Base-by-base conservation (phyloP, 2,797 vertebrate genomes). In the Intellagama lesueurii region DNA sequence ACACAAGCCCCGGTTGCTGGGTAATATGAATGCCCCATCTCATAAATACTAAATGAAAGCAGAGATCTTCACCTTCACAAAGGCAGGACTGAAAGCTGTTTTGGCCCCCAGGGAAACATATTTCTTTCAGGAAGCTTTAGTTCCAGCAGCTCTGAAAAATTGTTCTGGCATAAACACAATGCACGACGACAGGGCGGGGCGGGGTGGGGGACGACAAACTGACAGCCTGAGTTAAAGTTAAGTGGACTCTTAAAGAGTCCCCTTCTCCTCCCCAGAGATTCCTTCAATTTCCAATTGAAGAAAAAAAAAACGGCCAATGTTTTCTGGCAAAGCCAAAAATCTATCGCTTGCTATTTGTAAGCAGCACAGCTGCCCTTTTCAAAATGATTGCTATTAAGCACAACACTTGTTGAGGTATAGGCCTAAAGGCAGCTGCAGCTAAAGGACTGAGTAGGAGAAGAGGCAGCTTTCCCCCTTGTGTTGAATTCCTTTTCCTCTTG, bases 21-120 rank as follows among this genome's bases (percentile, higher is more conserved):
- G 94, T 93, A 94, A 77, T 86, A 88, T 1, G 90, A 95, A 94
- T 0, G 72, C 89, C 85, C 85, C 75, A 90, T 83, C 91, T 97
- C 95, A 96, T 97, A 93, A 97, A 96, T 95, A 96, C 92, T 90
- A 92, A 95, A 96, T 96, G 96, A 64, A 92, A 94, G 89, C 75
- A 90, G 92, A 90, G 87, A 94, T 93, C 89, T 95, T 95, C 91
- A 92, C 91, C 92, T 95, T 95, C 92, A 88, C 91, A 70, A 91
- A 89, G 88, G 89, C 80, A 90, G 73, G 28, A 60, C 89, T 95
- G 92, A 93, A 87, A 95, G 91, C 93, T 90, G 94, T 92, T 79
- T 30, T 84, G 78, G 93, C 86, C 95, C 95, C 91, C 56, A 28
- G 95, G 95, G 93, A 93, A 52, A 12, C 0, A 35, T 60, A 82